phyloP scores from a whole-genome alignment of 2,888 invertebrate genomes.

The Silvanus unidentatus region DNA sequence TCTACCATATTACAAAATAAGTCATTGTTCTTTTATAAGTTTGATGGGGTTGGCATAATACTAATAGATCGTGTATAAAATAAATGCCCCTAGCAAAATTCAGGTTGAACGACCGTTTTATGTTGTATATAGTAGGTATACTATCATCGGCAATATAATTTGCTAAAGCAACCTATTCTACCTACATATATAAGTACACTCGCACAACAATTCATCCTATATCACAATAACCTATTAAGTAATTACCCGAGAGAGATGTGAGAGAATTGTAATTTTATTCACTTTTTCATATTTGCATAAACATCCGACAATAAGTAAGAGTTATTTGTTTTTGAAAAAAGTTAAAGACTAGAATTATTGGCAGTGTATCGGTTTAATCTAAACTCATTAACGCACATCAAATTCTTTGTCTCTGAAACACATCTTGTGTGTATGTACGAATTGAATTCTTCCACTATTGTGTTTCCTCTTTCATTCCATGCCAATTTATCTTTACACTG shows the following conservation, averaged over 20 bases:
- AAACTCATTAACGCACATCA: too few relatives aligned
- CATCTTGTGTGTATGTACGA: too few relatives aligned
- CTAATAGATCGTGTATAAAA: conserved; percentile 20
- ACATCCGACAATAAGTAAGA: too few relatives aligned
- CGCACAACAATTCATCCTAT: not conserved
- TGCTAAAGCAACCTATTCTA: not conserved
- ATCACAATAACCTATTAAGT: conserved; percentile 7
- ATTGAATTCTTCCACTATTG: too few relatives aligned
- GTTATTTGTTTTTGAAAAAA: too few relatives aligned
- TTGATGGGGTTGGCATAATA: conserved; percentile 12
- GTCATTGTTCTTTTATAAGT: conserved; percentile 4
- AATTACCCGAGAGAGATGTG: not conserved
- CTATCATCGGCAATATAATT: conserved; percentile 3
- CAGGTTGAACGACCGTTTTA: conserved; percentile 20
- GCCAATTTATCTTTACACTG: too few relatives aligned
- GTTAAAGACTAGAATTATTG: too few relatives aligned
- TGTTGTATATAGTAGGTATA: conserved; percentile 5
- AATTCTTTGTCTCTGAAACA: too few relatives aligned
- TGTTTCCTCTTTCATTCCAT: too few relatives aligned
- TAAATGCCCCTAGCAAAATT: conserved; percentile 20
- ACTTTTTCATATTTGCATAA: too few relatives aligned
- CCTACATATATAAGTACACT: conserved; percentile 3
- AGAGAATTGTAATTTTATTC: not conserved
- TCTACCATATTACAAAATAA: conserved; percentile 1
- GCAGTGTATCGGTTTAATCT: too few relatives aligned